Conservation (phyloP, 2,888 invertebrate species). For the Rotaria socialis region DNA sequence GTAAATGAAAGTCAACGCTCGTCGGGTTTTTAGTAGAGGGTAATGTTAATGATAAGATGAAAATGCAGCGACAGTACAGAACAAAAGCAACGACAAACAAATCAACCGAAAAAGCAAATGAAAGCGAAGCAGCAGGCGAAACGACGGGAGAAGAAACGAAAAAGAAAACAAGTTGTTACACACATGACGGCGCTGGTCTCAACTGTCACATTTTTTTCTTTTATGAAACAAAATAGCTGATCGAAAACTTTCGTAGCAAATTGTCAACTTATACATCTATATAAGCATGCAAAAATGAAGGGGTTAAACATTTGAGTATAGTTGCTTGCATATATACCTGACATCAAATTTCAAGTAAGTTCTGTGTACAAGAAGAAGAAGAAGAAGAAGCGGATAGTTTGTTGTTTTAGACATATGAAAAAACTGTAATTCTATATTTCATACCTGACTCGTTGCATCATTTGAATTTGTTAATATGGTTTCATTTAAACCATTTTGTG, state of each 20-base stretch:
- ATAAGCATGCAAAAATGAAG: not conserved
- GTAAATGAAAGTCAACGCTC: not conserved
- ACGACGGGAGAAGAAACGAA: not conserved
- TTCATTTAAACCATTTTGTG: not conserved
- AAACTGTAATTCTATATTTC: too few relatives aligned
- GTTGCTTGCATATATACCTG: not conserved
- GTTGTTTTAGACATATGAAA: too few relatives aligned
- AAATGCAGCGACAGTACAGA: not conserved
- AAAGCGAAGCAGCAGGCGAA: slow-evolving; percentile 6
- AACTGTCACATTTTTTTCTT: not conserved
- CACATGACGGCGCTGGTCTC: not conserved
- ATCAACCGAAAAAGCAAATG: not conserved
- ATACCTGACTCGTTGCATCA: not conserved
- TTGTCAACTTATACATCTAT: not conserved
- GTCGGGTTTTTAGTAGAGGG: not conserved
- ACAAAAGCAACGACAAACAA: not conserved
- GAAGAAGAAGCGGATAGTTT: not conserved
- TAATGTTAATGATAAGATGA: not conserved
- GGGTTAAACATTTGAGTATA: not conserved
- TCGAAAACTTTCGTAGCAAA: not conserved
- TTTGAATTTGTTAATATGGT: not conserved
- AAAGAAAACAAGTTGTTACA: not conserved
- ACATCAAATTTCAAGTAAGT: not conserved
- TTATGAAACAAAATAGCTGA: not conserved
- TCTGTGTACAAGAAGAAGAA: slow-evolving; percentile 2